phyloP scores from a whole-genome alignment of 1,140 invertebrate genomes.

The Portunus trituberculatus region DNA sequence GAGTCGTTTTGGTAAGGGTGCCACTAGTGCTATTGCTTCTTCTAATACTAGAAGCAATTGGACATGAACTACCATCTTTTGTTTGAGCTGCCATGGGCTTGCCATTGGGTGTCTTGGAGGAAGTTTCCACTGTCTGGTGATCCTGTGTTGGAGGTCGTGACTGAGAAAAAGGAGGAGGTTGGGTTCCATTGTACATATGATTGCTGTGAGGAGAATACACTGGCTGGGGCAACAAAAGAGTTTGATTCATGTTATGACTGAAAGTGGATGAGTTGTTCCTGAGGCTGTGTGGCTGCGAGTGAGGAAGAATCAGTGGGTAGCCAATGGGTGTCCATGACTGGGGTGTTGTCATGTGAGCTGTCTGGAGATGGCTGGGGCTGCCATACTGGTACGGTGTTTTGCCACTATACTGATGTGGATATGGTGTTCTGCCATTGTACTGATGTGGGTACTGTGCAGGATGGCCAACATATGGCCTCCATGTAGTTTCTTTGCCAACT shows the following conservation, averaged over 20 bases:
- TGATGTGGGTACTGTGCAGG: slow-evolving; percentile 44
- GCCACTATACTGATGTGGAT: not conserved
- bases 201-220: not conserved
- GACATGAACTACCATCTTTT: slow-evolving; percentile 31
- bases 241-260: not conserved
- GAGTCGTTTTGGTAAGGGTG: not conserved
- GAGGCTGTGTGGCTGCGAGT: slow-evolving; percentile 23
- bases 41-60: not conserved
- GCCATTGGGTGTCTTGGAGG: not conserved
- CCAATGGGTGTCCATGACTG: slow-evolving; percentile 45
- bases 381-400: not conserved
- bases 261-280: not conserved
- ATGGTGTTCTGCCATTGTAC: too few species aligned
- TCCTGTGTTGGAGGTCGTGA: not conserved
- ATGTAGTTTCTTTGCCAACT: slow-evolving; percentile 27
- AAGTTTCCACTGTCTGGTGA: not conserved
- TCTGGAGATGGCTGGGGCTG: slow-evolving; percentile 23
- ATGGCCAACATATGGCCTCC: slow-evolving; percentile 38
- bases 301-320: slow-evolving; percentile 27
- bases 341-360: slow-evolving; percentile 46
- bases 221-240: slow-evolving; percentile 27
- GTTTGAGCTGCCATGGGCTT: slow-evolving; percentile 9
- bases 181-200: not conserved
- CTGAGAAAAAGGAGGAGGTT: slow-evolving; percentile 31
- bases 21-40: not conserved